phyloP scores from a whole-genome alignment of 2,113 vertebrate species.

The Alligator mississippiensis region DNA sequence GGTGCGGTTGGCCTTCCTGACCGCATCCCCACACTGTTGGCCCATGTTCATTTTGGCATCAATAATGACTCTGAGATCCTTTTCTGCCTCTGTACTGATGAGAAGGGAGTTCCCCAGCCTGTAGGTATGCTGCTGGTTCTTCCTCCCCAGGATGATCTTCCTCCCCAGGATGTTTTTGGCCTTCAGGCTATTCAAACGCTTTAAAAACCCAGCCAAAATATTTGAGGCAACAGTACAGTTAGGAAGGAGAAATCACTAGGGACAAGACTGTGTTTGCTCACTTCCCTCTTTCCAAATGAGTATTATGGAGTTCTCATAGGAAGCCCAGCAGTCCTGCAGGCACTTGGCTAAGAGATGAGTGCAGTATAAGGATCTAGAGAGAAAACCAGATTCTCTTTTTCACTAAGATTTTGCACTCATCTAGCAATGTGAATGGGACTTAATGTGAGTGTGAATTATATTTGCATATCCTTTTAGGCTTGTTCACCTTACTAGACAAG shows the following conservation, averaged over 20 bases:
- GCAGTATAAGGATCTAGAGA: neutral
- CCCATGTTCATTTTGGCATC: too few species aligned
- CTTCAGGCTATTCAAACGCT: neutral
- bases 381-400: neutral
- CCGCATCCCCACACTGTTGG: too few species aligned
- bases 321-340: neutral
- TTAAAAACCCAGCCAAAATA: slow-evolving; percentile 42
- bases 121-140: too few species aligned
- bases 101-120: too few species aligned
- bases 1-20: too few species aligned
- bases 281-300: neutral
- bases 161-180: too few species aligned
- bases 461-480: neutral
- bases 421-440: neutral
- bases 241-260: neutral
- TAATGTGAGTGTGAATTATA: neutral
- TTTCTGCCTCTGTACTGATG: too few species aligned
- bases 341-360: neutral
- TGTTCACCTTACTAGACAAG: fast-evolving
- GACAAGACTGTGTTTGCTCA: slow-evolving; percentile 12
- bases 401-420: neutral
- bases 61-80: too few species aligned
- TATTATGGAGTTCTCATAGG: neutral
- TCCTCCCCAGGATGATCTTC: too few species aligned
- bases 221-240: neutral